Conservation (phyloP, 2,797 vertebrate species). For the Tenualosa thibaudeaui region DNA sequence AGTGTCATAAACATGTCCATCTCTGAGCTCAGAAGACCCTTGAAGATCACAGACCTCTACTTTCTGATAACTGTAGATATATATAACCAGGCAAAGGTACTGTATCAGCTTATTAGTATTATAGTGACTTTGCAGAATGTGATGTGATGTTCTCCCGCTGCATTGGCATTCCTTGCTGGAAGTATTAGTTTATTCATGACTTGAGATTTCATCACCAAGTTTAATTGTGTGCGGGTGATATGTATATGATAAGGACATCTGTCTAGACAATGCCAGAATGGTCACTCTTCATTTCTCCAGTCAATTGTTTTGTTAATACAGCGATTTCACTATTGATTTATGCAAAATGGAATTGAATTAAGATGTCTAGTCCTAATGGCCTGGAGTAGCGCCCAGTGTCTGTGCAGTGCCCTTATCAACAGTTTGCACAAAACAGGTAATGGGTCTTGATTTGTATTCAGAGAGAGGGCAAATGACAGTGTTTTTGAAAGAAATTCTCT, state of each 20-base stretch:
- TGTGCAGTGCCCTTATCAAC: background rate
- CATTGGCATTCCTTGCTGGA: background rate
- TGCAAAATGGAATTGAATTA: constrained; percentile 6
- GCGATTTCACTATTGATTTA: background rate
- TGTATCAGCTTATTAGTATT: background rate
- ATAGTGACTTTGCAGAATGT: background rate
- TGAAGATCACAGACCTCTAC: background rate
- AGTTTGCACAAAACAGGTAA: background rate
- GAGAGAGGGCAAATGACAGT: background rate
- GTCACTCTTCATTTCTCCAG: constrained; percentile 7
- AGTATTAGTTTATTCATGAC: background rate
- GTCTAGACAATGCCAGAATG: background rate
- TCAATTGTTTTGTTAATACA: background rate
- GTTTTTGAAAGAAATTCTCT: background rate
- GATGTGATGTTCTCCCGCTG: background rate
- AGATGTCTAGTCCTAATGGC: background rate
- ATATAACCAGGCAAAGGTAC: background rate
- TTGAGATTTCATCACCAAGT: background rate
- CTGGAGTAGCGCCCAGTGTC: background rate
- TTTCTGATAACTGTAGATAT: background rate
- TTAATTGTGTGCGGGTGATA: background rate
- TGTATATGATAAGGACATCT: background rate
- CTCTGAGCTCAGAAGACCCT: background rate
- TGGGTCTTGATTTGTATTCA: constrained; percentile 16
- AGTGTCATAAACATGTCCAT: background rate